A percentile compares a stretch with the other conserved stretches of the same genome.
phyloP scores from a whole-genome alignment of 2,888 invertebrate species.

The Hyles lineata region DNA sequence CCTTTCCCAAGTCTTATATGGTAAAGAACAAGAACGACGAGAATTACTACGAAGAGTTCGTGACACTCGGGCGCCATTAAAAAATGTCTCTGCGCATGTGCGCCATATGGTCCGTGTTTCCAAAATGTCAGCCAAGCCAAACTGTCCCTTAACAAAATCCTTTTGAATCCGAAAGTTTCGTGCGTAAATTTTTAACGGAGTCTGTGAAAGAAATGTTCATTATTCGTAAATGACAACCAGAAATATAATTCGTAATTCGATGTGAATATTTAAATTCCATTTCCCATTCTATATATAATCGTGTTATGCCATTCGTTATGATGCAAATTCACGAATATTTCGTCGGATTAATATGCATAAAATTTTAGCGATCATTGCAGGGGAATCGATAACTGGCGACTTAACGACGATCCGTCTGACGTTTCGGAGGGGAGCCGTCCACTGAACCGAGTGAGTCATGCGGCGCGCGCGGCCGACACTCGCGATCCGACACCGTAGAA shows the following conservation, averaged over 20 bases:
- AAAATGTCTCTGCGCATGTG: slow-evolving; percentile 61
- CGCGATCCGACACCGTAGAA: slow-evolving; percentile 65
- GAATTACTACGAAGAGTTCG: slow-evolving; percentile 52
- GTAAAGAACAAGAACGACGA: slow-evolving; percentile 58
- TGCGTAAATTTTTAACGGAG: background rate
- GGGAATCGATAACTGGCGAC: slow-evolving; percentile 52
- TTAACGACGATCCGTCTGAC: slow-evolving; percentile 41
- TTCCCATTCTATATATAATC: background rate
- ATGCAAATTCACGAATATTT: slow-evolving; percentile 9
- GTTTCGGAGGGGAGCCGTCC: slow-evolving; percentile 60
- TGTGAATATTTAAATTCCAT: background rate
- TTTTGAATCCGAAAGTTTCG: slow-evolving; percentile 23
- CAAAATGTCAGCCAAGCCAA: slow-evolving; percentile 48
- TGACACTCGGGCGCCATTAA: slow-evolving; percentile 61
- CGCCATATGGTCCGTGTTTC: slow-evolving; percentile 69
- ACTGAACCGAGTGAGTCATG: slow-evolving; percentile 66
- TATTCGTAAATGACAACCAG: background rate
- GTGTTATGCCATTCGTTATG: slow-evolving; percentile 1
- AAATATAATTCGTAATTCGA: background rate
- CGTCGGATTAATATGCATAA: slow-evolving; percentile 17
- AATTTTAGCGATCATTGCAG: slow-evolving; percentile 45
- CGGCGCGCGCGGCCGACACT: slow-evolving; percentile 51
- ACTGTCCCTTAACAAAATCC: slow-evolving; percentile 38
- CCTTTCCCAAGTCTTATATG: slow-evolving; percentile 72
- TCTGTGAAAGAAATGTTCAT: background rate